These are phyloP conservation scores for Sussaba pulchella DNA, from an alignment of 2,888 invertebrate genomes.

Conservation along the genomic window DNA sequence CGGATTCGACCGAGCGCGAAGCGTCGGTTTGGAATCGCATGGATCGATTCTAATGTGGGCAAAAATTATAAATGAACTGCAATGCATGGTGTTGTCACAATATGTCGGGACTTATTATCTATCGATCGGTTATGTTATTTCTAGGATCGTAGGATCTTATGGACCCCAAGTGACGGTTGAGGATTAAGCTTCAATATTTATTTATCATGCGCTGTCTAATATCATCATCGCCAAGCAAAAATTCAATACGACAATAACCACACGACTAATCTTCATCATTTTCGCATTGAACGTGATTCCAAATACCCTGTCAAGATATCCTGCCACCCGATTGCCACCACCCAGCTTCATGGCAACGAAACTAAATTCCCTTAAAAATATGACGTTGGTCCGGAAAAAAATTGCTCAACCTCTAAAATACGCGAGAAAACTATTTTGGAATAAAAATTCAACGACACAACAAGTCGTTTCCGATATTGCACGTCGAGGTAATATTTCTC, in stretches of 20 bases:
- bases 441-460: neutral
- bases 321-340: neutral
- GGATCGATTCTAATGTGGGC: no score
- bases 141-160: no score
- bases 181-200: neutral
- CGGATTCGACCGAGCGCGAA: no score
- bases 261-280: neutral
- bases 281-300: neutral
- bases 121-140: no score
- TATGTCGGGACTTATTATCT: no score
- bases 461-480: constrained; percentile 19
- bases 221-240: neutral
- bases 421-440: neutral
- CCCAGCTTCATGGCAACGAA: neutral
- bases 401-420: neutral
- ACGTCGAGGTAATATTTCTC: neutral
- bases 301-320: neutral
- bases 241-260: neutral
- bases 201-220: neutral
- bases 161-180: no score
- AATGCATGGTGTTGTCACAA: no score
- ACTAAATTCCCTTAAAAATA: neutral
- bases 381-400: neutral
- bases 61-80: no score
- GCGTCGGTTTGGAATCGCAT: no score